Percentiles rank a stretch among this genome's conserved stretches.
These are phyloP conservation scores for Neodiprion virginianus DNA, from an alignment of 1,140 invertebrate species.

Conservation along the genomic window DNA sequence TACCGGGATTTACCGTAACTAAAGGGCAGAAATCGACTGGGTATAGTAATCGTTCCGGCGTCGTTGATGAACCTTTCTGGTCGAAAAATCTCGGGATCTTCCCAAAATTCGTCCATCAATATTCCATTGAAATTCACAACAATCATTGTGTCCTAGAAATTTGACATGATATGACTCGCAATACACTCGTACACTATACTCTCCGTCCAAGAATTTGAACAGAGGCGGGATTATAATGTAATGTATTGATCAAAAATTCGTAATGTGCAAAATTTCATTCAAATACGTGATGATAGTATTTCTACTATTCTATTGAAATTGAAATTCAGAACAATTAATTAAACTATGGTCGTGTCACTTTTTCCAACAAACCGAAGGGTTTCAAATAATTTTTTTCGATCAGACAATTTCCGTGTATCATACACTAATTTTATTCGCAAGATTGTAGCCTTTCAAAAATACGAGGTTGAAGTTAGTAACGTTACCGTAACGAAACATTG, in stretches of 20 bases:
- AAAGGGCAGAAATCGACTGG: constrained; percentile 80
- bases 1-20: constrained; percentile 66
- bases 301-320: constrained; percentile 4
- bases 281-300: neutral
- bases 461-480: no score
- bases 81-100: constrained; percentile 75
- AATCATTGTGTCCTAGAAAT: constrained; percentile 78
- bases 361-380: no score
- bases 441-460: no score
- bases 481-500: no score
- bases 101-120: constrained; percentile 75
- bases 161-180: constrained; percentile 10
- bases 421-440: neutral
- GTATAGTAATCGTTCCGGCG: constrained; percentile 68
- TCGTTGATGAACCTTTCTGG: constrained; percentile 80
- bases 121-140: constrained; percentile 82
- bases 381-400: neutral
- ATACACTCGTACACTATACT: neutral
- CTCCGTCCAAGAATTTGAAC: no score
- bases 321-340: no score
- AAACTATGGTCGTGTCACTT: no score
- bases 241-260: constrained; percentile 4
- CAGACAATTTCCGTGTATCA: neutral
- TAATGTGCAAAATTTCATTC: constrained; percentile 15
- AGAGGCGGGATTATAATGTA: neutral